Evolutionary conservation across 2,888 invertebrate genomes (phyloP), one percentile per base, ranked within the genome.

Genomic region (Monoplex corrugatus): DNA sequence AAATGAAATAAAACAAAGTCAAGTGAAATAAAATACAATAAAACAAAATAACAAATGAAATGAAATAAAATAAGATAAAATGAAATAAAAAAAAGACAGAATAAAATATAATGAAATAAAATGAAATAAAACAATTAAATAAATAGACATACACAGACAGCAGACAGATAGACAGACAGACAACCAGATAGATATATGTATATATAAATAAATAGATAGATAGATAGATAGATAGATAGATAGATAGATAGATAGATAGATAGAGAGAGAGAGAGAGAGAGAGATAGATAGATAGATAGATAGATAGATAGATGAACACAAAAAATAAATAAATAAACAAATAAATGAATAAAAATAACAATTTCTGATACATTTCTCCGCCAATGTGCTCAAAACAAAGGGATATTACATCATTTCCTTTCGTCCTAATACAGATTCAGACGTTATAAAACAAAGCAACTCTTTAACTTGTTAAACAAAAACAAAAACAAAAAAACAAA

Each of bases 211-310:
- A 57, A 57, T 10, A 23, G 2, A 28, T 57, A 57, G 28, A 57
- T 57, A 23, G 16, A 23, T 16, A 28, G 28, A 57, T 57, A 57
- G 57, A 57, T 57, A 5, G 28, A 2, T 57, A 28, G 28, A 28
- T 57, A 2, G 3, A 57, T 57, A 57, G 28, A 57, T 28, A 28
- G 28, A 57, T 57, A 57, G 28, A 57, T 57, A 5, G 57, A 57
- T 57, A 75, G 75, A 75, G 38, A 78, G 40, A 78, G 78, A 78
- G 78, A 43, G 78, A 78, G 75, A 78, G 78, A 43, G 78, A 78
- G 78, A 43, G 78, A 78, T 38, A 78, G 78, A 78, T 38, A 78
- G 43, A 80, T 28, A 80, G 23, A 23, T 23, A 40, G 40, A 40
- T 23, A 38, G 78, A 80, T 28, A 43, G 78, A 80, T 23, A 80